phyloP scores from a whole-genome alignment of 2,797 vertebrate species.

The Chelon auratus region DNA sequence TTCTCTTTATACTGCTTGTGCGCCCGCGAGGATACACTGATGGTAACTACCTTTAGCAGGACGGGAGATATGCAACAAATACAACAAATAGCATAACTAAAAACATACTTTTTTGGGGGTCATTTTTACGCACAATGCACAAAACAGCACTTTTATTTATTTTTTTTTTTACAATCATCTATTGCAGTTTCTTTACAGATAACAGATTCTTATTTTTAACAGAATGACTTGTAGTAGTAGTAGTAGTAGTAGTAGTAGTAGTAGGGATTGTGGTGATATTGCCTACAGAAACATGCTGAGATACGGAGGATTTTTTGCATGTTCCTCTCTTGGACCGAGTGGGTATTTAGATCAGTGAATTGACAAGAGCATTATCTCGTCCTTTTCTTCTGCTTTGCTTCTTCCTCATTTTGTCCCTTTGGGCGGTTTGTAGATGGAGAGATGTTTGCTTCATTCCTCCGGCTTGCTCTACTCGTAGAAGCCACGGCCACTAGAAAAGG shows the following conservation, averaged over 20 bases:
- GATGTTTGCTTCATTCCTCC: slow-evolving; percentile 1
- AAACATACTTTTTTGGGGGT: slow-evolving; percentile 49
- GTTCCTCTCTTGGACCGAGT: slow-evolving; percentile 34
- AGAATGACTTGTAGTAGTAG: slow-evolving; percentile 52
- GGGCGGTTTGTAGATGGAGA: slow-evolving; percentile 2
- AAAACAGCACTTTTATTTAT: slow-evolving; percentile 69
- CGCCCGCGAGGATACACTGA: slow-evolving; percentile 41
- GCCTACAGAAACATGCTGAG: slow-evolving; percentile 68
- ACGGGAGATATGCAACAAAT: slow-evolving; percentile 55
- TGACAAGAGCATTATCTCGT: slow-evolving; percentile 2
- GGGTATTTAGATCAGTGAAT: slow-evolving; percentile 17
- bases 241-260: slow-evolving; percentile 39
- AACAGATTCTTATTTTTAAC: slow-evolving; percentile 61
- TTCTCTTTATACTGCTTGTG: slow-evolving; percentile 41
- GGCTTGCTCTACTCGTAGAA: slow-evolving; percentile 73
- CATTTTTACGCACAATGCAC: slow-evolving; percentile 70
- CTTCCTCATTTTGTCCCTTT: slow-evolving; percentile 17
- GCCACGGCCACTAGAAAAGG: slow-evolving; percentile 71
- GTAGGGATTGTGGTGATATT: slow-evolving; percentile 3
- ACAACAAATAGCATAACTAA: slow-evolving; percentile 65
- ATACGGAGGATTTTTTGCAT: slow-evolving; percentile 12
- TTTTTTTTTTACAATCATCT: slow-evolving; percentile 65
- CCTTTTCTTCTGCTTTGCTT: slow-evolving; percentile 8
- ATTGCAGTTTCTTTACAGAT: slow-evolving; percentile 68
- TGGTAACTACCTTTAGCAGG: slow-evolving; percentile 46